Evolutionary conservation across 2,797 vertebrate species (phyloP).

Genomic region (Sebastes baramenuke): DNA sequence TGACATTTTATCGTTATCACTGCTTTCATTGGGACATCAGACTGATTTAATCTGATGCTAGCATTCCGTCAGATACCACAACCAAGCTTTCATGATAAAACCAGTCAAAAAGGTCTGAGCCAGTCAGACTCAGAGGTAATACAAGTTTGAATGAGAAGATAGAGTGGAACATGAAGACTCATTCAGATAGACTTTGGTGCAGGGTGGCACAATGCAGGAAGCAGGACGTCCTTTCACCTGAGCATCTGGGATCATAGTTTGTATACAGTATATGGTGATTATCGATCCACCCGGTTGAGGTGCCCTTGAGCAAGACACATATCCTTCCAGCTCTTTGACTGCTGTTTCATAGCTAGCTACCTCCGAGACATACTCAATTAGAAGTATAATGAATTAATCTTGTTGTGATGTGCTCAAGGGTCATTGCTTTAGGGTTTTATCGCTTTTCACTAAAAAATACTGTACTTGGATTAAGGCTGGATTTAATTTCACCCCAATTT

Average conservation of each 20-base stretch:
- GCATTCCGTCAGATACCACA: constrained; percentile 1
- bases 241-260: not conserved
- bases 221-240: not conserved
- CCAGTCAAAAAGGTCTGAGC: constrained; percentile 31
- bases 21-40: constrained; percentile 24
- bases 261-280: not conserved
- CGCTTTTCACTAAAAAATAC: not conserved
- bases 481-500: not conserved
- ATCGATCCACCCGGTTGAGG: not conserved
- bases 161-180: not conserved
- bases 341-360: not conserved
- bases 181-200: not conserved
- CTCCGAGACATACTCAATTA: not conserved
- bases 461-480: not conserved
- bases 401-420: not conserved
- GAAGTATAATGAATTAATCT: not conserved
- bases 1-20: constrained; percentile 35
- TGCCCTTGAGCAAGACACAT: not conserved
- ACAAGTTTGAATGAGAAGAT: constrained; percentile 3
- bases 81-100: constrained; percentile 9
- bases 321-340: not conserved
- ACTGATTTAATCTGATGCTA: constrained; percentile 24
- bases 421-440: not conserved
- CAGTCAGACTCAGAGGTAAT: not conserved
- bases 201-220: not conserved